These are phyloP conservation scores for Hycleus phaleratus DNA, from an alignment of 1,140 invertebrate genomes.

Conservation along the genomic window DNA sequence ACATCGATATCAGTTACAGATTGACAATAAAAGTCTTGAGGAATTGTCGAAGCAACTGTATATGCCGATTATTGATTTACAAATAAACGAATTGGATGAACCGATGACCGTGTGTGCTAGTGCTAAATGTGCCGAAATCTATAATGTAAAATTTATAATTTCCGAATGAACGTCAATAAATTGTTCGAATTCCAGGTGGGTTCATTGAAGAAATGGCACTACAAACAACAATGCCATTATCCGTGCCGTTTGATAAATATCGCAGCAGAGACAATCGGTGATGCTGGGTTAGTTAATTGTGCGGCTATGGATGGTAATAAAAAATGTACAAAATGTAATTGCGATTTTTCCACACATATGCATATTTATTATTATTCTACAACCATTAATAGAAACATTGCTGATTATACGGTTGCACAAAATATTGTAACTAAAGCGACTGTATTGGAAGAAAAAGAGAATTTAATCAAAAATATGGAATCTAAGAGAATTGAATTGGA, in stretches of 20 bases:
- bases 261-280: constrained; percentile 22
- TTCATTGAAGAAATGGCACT: constrained; percentile 29
- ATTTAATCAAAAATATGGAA: constrained; percentile 11
- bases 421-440: constrained; percentile 13
- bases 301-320: constrained; percentile 20
- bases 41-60: constrained; percentile 30
- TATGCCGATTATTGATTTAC: constrained; percentile 31
- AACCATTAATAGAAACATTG: constrained; percentile 7
- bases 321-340: constrained; percentile 21
- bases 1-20: constrained; percentile 18
- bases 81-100: constrained; percentile 26
- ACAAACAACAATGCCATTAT: constrained; percentile 32
- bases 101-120: constrained; percentile 35
- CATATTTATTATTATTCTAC: constrained; percentile 22
- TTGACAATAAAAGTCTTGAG: constrained; percentile 20
- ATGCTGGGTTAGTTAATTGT: constrained; percentile 21
- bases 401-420: constrained; percentile 6
- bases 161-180: too few species aligned
- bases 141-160: constrained; percentile 16
- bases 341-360: constrained; percentile 22
- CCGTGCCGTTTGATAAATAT: constrained; percentile 27
- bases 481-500: constrained; percentile 3
- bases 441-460: constrained; percentile 7
- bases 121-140: constrained; percentile 25
- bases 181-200: constrained; percentile 19